Conservation (phyloP, 2,797 vertebrate species). For the Picus viridis region DNA sequence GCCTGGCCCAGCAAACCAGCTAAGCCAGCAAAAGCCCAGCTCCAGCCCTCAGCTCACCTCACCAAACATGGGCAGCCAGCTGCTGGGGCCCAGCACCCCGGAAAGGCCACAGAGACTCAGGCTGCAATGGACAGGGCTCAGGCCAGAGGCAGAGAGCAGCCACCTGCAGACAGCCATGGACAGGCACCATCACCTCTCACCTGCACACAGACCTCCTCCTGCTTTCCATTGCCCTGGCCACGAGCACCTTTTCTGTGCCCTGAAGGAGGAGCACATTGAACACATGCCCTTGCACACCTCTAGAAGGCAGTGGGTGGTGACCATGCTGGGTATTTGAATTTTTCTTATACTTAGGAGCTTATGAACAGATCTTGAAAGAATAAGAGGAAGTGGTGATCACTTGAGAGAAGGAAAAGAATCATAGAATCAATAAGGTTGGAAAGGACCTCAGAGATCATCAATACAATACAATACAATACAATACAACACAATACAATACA, state of each 20-base stretch:
- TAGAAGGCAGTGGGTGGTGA: too few relatives aligned
- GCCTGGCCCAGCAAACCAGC: neutral
- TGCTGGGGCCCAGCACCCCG: rapidly evolving
- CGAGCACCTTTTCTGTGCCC: too few relatives aligned
- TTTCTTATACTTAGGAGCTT: too few relatives aligned
- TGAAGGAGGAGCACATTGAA: too few relatives aligned
- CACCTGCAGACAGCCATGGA: neutral
- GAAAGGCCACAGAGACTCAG: rapidly evolving
- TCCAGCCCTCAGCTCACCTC: neutral
- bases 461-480: too few relatives aligned
- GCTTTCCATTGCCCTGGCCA: neutral
- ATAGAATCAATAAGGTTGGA: neutral
- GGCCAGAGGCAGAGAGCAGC: neutral
- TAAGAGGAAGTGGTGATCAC: neutral
- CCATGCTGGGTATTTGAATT: too few relatives aligned
- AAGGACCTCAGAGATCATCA: too few relatives aligned
- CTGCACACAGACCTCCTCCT: neutral
- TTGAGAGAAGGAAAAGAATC: neutral
- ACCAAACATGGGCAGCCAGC: neutral
- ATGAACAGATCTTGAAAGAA: too few relatives aligned
- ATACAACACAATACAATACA: too few relatives aligned
- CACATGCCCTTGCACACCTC: too few relatives aligned
- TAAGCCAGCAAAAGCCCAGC: slow-evolving; percentile 31
- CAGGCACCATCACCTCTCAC: neutral
- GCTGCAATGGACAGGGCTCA: rapidly evolving